phyloP scores from a whole-genome alignment of 23 tunicate genomes.

The Halocynthia aurantium region DNA sequence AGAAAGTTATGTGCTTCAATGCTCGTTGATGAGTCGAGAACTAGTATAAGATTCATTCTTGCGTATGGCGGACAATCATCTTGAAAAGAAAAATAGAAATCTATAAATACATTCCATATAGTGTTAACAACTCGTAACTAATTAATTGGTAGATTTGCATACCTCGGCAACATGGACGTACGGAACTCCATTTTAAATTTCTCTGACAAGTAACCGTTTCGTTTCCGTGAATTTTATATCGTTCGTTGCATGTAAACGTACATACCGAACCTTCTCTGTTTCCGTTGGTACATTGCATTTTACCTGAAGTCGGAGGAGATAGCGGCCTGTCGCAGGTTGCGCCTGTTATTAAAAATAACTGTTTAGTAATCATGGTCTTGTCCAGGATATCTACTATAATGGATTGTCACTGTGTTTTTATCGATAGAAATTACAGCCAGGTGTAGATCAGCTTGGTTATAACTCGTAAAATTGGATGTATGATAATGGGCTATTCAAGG shows the following conservation, averaged over 20 bases:
- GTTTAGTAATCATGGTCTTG: too few species aligned
- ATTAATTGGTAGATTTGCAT: not conserved
- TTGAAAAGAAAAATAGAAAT: not conserved
- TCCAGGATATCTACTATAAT: too few species aligned
- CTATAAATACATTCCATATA: not conserved
- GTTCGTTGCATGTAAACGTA: conserved; percentile 32
- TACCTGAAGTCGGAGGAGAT: conserved; percentile 38
- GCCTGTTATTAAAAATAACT: conserved; percentile 13
- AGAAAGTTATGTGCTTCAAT: conserved; percentile 38
- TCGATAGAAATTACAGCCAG: too few species aligned
- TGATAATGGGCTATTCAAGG: too few species aligned
- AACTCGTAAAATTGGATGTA: too few species aligned
- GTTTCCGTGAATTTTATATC: conserved; percentile 31
- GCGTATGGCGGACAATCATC: conserved; percentile 71
- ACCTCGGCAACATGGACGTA: conserved; percentile 48
- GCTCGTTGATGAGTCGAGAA: conserved; percentile 48
- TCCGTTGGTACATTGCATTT: conserved; percentile 32
- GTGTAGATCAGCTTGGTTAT: too few species aligned
- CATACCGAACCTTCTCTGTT: conserved; percentile 39
- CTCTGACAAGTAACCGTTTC: conserved; percentile 20
- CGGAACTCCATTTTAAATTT: conserved; percentile 38
- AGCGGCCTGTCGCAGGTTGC: conserved; percentile 31
- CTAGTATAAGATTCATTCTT: conserved; percentile 38
- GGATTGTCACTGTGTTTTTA: too few species aligned
- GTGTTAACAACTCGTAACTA: not conserved